Evolutionary conservation across 2,113 vertebrate species (phyloP), one percentile per base, ranked within the genome.

Genomic region (Cyanistes caeruleus): DNA sequence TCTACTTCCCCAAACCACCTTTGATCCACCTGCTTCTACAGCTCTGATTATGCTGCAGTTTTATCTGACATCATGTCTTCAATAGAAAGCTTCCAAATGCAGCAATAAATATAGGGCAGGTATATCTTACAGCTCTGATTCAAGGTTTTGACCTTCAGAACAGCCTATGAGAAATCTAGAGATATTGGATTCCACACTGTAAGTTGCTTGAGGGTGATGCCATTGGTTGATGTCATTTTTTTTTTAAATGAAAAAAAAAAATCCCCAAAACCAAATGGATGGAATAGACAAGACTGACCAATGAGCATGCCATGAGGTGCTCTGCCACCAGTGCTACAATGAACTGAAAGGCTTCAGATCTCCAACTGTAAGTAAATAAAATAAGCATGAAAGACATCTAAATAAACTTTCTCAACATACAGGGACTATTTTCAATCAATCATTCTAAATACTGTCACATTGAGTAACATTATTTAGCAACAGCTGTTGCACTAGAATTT

Each of bases 391-490:
- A 75, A 91, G 49, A 75, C 53, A 75, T 35, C 59, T 67, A 58
- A 27, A 84, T 76, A 75, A 84, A 69, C n/a, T 64, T 82, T 79
- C 49, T 79, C 62, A 73, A 79, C 6, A 27, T 39, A 53, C 4
- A 77, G 2, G 5, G 20, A 43, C 44, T 70, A 64, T 79, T 94
- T 94, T 87, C 62, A 79, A 72, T 63, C 4, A 7, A 56, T 69
- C 59, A 64, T 64, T 82, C 74, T 69, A 89, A 94, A 84, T 55
- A 91, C 31, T 76, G 65, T 69, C 94, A 96, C 0, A 0, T 20
- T 87, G 52, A 91, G 77, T 58, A 91, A 87, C 70, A 62, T 31
- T 89, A 73, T 79, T 94, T 76, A 93, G 74, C 49, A 89, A 87
- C 58, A 94, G 73, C 86, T 89, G 83, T 63, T 78, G 35, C 73